Percentiles rank a stretch among this genome's conserved stretches.
Conservation (phyloP, 23 tunicate genomes). For the Clavelina lepadiformis region DNA sequence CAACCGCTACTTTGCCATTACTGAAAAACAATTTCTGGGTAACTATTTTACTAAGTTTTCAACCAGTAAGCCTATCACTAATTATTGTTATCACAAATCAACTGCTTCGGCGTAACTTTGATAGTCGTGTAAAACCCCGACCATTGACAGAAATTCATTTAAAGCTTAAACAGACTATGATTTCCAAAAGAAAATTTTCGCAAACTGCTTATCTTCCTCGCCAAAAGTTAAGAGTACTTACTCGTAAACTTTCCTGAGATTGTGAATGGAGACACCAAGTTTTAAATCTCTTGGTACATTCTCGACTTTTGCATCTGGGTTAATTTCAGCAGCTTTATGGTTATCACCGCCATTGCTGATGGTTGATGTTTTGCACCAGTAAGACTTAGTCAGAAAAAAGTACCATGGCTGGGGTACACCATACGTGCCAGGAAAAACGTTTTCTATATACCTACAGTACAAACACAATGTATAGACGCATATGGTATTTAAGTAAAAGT, state of each 20-base stretch:
- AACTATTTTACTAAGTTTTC: too few relatives aligned
- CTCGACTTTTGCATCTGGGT: slow-evolving; percentile 39
- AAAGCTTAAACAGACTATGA: too few relatives aligned
- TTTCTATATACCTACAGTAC: slow-evolving; percentile 80
- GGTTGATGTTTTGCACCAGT: slow-evolving; percentile 68
- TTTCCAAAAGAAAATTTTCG: too few relatives aligned
- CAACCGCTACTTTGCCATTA: slow-evolving; percentile 90
- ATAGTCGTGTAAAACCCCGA: too few relatives aligned
- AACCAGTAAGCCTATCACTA: too few relatives aligned
- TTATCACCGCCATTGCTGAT: slow-evolving; percentile 1
- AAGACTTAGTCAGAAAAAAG: slow-evolving; percentile 68
- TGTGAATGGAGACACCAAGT: slow-evolving; percentile 71
- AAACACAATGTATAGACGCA: neutral
- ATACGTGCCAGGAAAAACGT: slow-evolving; percentile 88
- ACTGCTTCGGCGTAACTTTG: too few relatives aligned
- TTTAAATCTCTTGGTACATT: slow-evolving; percentile 43
- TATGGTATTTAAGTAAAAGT: neutral
- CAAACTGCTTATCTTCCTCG: too few relatives aligned
- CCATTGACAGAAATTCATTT: too few relatives aligned
- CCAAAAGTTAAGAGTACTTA: too few relatives aligned
- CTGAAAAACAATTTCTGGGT: slow-evolving; percentile 38
- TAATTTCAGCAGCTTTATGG: neutral
- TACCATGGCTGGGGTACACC: slow-evolving; percentile 90
- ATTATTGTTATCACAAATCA: too few relatives aligned
- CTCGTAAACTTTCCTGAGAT: slow-evolving; percentile 71